A percentile compares a stretch with the other conserved stretches of the same genome.
phyloP scores from a whole-genome alignment of 2,797 vertebrate genomes.

The Pachyuromys duprasi region DNA sequence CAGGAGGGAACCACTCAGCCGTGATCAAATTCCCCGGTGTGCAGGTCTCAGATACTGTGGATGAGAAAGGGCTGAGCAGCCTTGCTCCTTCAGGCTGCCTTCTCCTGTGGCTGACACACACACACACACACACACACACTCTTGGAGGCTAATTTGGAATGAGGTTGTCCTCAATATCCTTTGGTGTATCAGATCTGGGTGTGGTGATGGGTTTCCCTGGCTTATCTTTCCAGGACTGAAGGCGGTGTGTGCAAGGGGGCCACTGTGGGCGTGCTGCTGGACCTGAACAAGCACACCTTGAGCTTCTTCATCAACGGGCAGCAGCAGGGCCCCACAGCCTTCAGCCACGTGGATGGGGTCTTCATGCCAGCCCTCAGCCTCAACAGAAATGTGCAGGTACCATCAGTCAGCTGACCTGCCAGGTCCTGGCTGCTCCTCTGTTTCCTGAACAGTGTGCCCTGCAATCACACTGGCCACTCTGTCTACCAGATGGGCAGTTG shows the following conservation, averaged over 20 bases:
- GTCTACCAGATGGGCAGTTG: too few species aligned
- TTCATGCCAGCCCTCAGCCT: conserved; percentile 98
- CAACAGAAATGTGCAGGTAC: conserved; percentile 98
- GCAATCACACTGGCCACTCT: fast-evolving
- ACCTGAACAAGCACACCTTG: conserved; percentile 94
- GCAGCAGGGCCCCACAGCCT: conserved; percentile 97
- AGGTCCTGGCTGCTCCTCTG: fast-evolving
- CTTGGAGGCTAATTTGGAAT: not conserved
- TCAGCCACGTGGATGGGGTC: conserved; percentile 96
- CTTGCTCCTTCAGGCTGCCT: not conserved
- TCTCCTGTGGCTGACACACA: fast-evolving
- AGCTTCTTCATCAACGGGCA: conserved; percentile 97
- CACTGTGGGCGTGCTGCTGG: conserved; percentile 95
- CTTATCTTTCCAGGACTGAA: conserved; percentile 91
- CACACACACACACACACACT: too few species aligned
- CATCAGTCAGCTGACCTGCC: fast-evolving
- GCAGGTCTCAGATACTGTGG: not conserved
- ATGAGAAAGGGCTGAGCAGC: not conserved
- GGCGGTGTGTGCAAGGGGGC: conserved; percentile 96
- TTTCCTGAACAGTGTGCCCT: not conserved
- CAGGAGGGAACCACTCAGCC: not conserved
- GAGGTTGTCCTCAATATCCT: not conserved
- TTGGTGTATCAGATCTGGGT: not conserved
- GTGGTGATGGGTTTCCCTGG: not conserved
- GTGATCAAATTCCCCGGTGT: not conserved